Base-by-base conservation (phyloP, 2,888 invertebrate species). In the Notocelia uddmanniana region DNA sequence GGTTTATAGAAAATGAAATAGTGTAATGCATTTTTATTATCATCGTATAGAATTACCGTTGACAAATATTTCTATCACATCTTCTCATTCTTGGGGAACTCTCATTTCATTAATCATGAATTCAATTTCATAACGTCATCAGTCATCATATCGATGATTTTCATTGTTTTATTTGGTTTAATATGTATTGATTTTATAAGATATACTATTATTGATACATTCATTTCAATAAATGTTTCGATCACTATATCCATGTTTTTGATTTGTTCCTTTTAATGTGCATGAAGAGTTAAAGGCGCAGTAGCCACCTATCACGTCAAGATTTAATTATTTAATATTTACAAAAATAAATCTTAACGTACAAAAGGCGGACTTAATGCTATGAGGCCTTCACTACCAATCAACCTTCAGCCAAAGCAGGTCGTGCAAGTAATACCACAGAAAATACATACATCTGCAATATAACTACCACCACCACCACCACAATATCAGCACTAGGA, bases 181-280 rank as follows among this genome's bases (percentile, higher is more conserved):
- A 19, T 52, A 67, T 67, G 59, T 71, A 67, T 60, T 71, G 71
- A 54, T 71, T 71, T 71, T 50, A 48, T 66, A 54, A 69, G 70
- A 70, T 70, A 59, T 48, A 54, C 45, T 66, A 66, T 60, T 55
- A 60, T 59, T 68, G 59, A 55, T 37, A 59, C 68, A 68, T 71
- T 67, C 59, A 67, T 71, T 31, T 71, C 54, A 71, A 60, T 71
- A 71, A 71, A 71, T 48, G 19, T 55, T 59, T 60, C 59, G 71
- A 67, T 70, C 66, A 41, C 21, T 45, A 58, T 59, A 19, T 66
- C n/a, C n/a, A 11, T 21, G 31, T 9, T 11, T 71, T 67, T 64
- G 50, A 62, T 69, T 59, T n/a, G 45, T 37, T 18, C 19, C 9
- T 54, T 62, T 23, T 37, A 37, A n/a, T 34, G 18, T 57, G 1